Percentiles rank a stretch among this genome's conserved stretches.
Evolutionary conservation across 35 echinoderm and acorn worm species (phyloP).

Genomic region (Apostichopus japonicus): DNA sequence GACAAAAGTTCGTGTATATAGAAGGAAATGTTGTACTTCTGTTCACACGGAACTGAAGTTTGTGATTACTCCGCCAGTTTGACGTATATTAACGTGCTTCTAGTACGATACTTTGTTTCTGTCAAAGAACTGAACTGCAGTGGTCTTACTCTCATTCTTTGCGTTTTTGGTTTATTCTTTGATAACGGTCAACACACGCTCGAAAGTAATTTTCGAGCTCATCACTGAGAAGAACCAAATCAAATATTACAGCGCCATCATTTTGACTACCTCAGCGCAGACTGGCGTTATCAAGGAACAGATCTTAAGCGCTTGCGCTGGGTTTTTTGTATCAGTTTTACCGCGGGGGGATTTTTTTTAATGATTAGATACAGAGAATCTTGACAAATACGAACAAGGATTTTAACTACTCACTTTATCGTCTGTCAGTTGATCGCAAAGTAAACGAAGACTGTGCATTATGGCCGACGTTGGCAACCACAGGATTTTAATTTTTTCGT

Average conservation of each 20-base stretch:
- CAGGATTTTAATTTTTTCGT: neutral
- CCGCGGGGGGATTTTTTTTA: neutral
- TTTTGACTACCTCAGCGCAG: neutral
- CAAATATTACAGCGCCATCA: neutral
- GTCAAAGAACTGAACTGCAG: neutral
- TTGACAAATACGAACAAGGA: neutral
- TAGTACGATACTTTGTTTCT: neutral
- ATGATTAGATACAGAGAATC: constrained; percentile 15
- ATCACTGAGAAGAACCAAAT: neutral
- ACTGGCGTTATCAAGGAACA: neutral
- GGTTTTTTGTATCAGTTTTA: neutral
- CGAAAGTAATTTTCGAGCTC: neutral
- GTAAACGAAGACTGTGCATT: neutral
- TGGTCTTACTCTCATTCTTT: neutral
- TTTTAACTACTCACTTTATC: constrained; percentile 28
- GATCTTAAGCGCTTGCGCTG: neutral
- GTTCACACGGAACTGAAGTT: neutral
- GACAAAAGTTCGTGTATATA: too few species aligned
- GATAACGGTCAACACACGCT: neutral
- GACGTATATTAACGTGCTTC: neutral
- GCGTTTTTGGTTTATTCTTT: neutral
- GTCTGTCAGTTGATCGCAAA: constrained; percentile 29
- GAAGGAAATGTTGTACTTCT: too few species aligned
- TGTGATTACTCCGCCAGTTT: neutral
- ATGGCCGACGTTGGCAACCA: neutral